Evolutionary conservation across 2,113 vertebrate species (phyloP).

Genomic region (Coryphaenoides rupestris): DNA sequence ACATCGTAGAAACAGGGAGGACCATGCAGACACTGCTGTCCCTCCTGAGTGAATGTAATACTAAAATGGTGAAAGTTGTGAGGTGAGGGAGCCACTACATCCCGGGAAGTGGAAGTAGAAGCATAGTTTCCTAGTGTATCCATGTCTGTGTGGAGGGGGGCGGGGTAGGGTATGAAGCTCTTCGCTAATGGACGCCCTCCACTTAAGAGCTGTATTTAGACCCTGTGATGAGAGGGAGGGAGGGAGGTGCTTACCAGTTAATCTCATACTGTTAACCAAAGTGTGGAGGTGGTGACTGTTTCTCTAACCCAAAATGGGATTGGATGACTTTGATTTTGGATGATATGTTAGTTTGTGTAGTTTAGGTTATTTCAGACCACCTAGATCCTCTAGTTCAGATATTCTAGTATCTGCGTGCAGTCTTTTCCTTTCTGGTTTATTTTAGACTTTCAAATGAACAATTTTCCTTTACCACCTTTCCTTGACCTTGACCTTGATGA

Average conservation of each 20-base stretch:
- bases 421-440: background rate
- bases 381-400: too few relatives aligned
- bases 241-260: conserved; percentile 60
- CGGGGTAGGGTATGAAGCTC: conserved; percentile 32
- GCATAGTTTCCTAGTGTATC: conserved; percentile 1
- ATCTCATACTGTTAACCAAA: conserved; percentile 47
- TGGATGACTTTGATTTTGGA: too few relatives aligned
- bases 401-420: background rate
- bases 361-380: too few relatives aligned
- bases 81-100: conserved; percentile 64
- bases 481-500: too few relatives aligned
- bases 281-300: conserved; percentile 19
- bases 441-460: background rate
- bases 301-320: conserved; percentile 14
- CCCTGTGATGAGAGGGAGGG: conserved; percentile 21
- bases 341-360: too few relatives aligned
- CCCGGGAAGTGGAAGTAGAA: conserved; percentile 5
- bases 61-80: conserved; percentile 84
- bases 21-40: conserved; percentile 79
- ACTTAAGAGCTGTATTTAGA: conserved; percentile 40
- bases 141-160: background rate
- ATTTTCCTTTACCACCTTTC: too few relatives aligned
- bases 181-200: conserved; percentile 46
- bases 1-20: conserved; percentile 80
- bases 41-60: conserved; percentile 69